Base-by-base conservation (phyloP, 2,888 invertebrate species). In the Hyles lineata region DNA sequence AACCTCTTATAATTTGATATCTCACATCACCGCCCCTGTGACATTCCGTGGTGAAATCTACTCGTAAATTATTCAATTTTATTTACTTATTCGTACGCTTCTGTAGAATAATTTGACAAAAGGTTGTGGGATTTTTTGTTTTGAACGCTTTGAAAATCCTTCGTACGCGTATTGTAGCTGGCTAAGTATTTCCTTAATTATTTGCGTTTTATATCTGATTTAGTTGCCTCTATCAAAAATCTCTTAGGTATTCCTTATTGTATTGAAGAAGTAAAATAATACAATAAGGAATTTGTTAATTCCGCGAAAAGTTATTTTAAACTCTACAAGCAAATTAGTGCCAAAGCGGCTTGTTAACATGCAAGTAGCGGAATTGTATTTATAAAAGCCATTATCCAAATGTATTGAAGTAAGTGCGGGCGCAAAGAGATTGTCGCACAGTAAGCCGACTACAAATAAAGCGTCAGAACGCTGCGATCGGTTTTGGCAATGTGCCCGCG, bases 1-100 rank as follows among this genome's bases (percentile, higher is more conserved):
- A 88, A 88, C 87, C 90, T 91, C 91, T 91, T 90, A 92, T 92
- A 92, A 92, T 92, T 91, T 92, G 91, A 92, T 93, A 93, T 92
- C 90, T 89, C 91, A 89, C 91, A 90, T 92, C 91, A 90, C 90
- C 90, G 89, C 90, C 88, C 89, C 88, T 89, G 89, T 91, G 91
- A 92, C 92, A 91, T 90, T 90, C 88, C 89, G 90, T 90, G 90
- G 91, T 88, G 90, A 90, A 92, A 89, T 89, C 88, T 89, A 90
- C 89, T 90, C 89, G 87, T 91, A 89, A 90, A 92, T 92, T 91
- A 92, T 92, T 92, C 90, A 90, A 90, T 91, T 91, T 91, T 90
- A 90, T 90, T 90, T 90, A 89, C 88, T 90, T 90, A 90, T 87
- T 85, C 87, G 83, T 85, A 82, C 85, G 87, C 82, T 84, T 82